Evolutionary conservation across 2,113 vertebrate species (phyloP).

Genomic region (Erpornis zantholeuca): DNA sequence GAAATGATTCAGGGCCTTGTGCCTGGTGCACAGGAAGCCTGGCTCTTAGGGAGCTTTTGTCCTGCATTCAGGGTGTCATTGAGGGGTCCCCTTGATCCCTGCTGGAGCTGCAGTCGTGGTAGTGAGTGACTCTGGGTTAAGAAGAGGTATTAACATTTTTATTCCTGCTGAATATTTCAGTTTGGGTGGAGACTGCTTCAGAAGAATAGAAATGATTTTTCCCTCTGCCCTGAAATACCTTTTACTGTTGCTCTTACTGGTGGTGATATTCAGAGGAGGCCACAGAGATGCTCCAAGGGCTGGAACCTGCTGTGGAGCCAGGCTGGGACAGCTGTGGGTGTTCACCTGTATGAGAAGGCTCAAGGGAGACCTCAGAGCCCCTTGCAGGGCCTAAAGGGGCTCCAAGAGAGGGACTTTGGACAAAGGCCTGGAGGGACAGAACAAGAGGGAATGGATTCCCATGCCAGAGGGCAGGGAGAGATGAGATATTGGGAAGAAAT

Average conservation of each 20-base stretch:
- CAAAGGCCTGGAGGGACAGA: neutral
- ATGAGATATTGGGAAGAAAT: neutral
- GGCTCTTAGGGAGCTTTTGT: neutral
- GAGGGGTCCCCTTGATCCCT: neutral
- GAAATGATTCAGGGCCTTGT: neutral
- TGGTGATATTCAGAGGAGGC: neutral
- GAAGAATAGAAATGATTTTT: neutral
- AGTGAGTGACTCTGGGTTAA: neutral
- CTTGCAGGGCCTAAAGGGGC: neutral
- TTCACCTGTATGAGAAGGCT: neutral
- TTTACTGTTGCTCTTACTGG: neutral
- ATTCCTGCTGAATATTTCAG: neutral
- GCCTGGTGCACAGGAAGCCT: neutral
- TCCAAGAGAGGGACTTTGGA: neutral
- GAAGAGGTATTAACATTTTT: neutral
- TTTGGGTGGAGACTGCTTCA: neutral
- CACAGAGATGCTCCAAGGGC: rapidly evolving
- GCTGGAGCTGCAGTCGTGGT: neutral
- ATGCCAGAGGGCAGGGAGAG: neutral
- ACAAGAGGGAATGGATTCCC: neutral
- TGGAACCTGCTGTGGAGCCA: neutral
- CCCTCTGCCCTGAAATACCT: neutral
- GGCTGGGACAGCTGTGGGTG: neutral
- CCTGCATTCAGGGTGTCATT: rapidly evolving
- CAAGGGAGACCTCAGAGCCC: neutral